Conservation (phyloP, 2,113 vertebrate species). For the Enhydra lutris region DNA sequence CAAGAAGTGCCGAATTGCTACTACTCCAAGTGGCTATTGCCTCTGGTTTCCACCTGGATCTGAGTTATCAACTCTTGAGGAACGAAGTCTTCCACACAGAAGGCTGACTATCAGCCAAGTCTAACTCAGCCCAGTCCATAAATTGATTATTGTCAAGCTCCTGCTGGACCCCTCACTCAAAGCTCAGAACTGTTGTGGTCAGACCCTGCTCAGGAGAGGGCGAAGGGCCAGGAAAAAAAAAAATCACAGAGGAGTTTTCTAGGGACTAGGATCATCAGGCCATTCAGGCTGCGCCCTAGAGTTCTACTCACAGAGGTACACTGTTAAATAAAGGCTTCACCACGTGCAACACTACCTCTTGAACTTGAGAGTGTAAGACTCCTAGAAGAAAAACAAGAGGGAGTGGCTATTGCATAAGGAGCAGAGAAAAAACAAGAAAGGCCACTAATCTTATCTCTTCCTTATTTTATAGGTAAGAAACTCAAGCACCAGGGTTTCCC, state of each 20-base stretch:
- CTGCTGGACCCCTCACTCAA: background rate
- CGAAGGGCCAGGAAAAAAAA: background rate
- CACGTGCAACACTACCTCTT: background rate
- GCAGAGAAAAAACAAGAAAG: background rate
- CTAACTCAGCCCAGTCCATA: background rate
- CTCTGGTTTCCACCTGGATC: background rate
- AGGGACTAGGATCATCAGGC: background rate
- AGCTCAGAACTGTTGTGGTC: background rate
- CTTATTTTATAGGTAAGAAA: background rate
- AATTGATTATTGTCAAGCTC: background rate
- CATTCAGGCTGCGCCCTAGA: background rate
- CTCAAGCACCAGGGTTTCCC: background rate
- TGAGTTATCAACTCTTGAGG: background rate
- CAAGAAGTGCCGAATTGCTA: background rate
- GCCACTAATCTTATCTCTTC: constrained; percentile 2
- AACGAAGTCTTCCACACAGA: background rate
- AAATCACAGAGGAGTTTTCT: background rate
- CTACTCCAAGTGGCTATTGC: background rate
- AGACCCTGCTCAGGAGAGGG: background rate
- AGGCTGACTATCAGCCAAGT: background rate
- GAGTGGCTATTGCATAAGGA: background rate
- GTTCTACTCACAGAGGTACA: background rate
- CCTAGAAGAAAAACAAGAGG: background rate
- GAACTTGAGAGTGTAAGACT: background rate
- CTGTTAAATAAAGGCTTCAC: background rate